Percentiles rank a stretch among this genome's conserved stretches.
Evolutionary conservation across 2,888 invertebrate species (phyloP).

Genomic region (Iphiclides podalirius): DNA sequence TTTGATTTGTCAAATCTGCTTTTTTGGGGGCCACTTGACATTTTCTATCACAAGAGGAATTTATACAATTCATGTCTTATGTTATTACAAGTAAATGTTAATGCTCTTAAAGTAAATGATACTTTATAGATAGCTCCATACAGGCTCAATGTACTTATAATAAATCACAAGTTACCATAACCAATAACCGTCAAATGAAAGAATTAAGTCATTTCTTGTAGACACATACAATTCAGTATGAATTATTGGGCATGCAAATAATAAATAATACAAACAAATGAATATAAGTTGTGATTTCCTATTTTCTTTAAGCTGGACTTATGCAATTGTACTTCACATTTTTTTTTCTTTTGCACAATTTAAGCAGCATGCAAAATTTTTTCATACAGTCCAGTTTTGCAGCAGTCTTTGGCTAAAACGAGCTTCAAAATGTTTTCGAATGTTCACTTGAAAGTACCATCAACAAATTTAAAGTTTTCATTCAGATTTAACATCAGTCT

Average conservation of each 20-base stretch:
- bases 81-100: not conserved
- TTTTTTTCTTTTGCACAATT: no score
- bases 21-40: not conserved
- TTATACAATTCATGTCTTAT: conserved; percentile 2
- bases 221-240: not conserved
- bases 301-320: conserved; percentile 1
- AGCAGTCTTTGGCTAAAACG: conserved; percentile 45
- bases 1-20: conserved; percentile 6
- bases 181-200: conserved; percentile 5
- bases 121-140: not conserved
- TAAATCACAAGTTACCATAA: conserved; percentile 10
- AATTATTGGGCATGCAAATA: conserved; percentile 2
- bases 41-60: not conserved
- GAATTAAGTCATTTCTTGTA: not conserved
- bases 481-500: not conserved
- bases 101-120: not conserved
- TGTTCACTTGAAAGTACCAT: conserved; percentile 6
- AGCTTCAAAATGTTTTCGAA: conserved; percentile 12
- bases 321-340: conserved; percentile 9
- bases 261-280: conserved; percentile 12
- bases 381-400: conserved; percentile 21
- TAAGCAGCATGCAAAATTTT: conserved; percentile 1
- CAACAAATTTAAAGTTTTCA: not conserved
- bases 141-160: conserved; percentile 6
- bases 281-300: conserved; percentile 13